Base-by-base conservation (phyloP, 2,888 invertebrate genomes). In the Scaptodrosophila latifasciaeformis region DNA sequence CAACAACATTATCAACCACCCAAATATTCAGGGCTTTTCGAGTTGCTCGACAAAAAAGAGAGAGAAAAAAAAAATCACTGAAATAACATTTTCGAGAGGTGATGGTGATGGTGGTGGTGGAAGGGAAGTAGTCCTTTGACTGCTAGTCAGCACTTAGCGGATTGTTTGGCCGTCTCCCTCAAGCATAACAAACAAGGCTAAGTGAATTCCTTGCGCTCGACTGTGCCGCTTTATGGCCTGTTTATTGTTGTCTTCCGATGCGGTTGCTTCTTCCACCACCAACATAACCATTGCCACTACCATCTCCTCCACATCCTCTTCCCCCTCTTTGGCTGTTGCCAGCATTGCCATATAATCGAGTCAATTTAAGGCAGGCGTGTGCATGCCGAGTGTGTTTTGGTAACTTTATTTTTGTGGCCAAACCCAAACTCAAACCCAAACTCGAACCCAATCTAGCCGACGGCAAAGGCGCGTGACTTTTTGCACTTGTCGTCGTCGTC, bases 141-240 rank as follows among this genome's bases (percentile, higher is more conserved):
- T 44, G 37, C 30, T 58, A 49, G 70, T 70, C 78, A 83, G 83
- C 85, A 84, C 84, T 85, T 85, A 85, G 84, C 71, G 84, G 84
- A 82, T 84, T 84, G 85, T 84, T 85, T 82, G 77, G 71, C 74
- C n/a, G n/a, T n/a, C 77, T 79, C 74, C 79, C 81, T 81, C 83
- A 81, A 84, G 84, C 84, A 84, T 84, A 84, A 84, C 83, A 84
- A 83, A 84, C 82, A 84, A 74, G 84, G 77, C 83, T 84, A 82
- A 84, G 76, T 80, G 77, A 83, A 78, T 83, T 77, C 67, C 71
- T 75, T 70, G 65, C 74, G 70, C 70, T 71, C 77, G 75, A 79
- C 50, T 75, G 66, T 75, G 69, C 80, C 75, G 81, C 81, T 75
- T 81, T 81, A 81, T 81, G 79, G 80, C 50, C 81, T 72, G 72